phyloP scores from a whole-genome alignment of 2,797 vertebrate genomes.

The Poecile montanus region DNA sequence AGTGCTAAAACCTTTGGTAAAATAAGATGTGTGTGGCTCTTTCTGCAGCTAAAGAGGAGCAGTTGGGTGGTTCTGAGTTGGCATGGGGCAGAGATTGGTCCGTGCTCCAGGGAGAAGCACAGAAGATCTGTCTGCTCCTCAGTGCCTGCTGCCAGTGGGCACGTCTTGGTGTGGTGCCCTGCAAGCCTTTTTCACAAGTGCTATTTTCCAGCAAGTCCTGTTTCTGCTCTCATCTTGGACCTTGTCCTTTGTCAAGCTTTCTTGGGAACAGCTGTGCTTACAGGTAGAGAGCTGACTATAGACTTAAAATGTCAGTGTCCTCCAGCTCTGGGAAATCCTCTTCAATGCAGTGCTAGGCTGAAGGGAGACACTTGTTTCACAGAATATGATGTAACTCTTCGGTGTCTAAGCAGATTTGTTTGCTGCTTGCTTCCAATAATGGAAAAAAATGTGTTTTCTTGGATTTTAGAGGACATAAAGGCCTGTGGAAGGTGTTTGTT shows the following conservation, averaged over 20 bases:
- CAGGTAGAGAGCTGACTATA: background rate
- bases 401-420: background rate
- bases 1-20: background rate
- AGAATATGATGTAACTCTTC: background rate
- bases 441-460: background rate
- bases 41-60: background rate
- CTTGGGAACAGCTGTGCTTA: background rate
- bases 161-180: background rate
- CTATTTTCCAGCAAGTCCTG: background rate
- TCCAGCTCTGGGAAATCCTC: background rate
- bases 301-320: background rate
- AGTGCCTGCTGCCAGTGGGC: background rate
- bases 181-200: background rate
- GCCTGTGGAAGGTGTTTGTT: background rate
- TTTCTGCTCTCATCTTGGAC: background rate
- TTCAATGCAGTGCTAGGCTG: background rate
- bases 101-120: rapidly evolving
- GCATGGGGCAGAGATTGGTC: background rate
- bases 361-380: background rate
- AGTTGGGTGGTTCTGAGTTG: background rate
- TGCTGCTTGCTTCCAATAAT: background rate
- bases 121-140: background rate
- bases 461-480: background rate
- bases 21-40: background rate
- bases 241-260: background rate